Percentiles rank a stretch among this genome's conserved stretches.
Conservation (phyloP, 2,797 vertebrate species). For the Onychomys leucogaster region DNA sequence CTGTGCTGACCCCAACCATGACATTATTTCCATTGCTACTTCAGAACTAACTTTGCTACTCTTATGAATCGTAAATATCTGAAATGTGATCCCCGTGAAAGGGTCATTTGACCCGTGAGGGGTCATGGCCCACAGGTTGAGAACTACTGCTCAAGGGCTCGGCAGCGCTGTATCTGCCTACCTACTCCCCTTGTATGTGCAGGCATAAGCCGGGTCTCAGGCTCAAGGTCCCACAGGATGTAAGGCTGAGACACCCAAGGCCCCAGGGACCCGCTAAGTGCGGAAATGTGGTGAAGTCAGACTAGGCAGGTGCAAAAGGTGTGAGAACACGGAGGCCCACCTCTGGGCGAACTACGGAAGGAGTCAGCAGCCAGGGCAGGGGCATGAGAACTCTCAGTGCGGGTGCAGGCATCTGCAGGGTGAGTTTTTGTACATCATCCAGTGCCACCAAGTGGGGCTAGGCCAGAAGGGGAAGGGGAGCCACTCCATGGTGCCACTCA, state of each 20-base stretch:
- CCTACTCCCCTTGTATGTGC: background rate
- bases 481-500: background rate
- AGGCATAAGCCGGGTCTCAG: slow-evolving; percentile 37
- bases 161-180: background rate
- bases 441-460: background rate
- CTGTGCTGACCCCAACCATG: background rate
- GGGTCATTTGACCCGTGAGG: background rate
- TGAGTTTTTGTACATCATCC: background rate
- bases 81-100: background rate
- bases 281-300: slow-evolving; percentile 58
- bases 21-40: background rate
- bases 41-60: background rate
- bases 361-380: background rate
- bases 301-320: slow-evolving; percentile 52
- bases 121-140: background rate
- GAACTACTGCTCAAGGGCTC: background rate
- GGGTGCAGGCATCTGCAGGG: background rate
- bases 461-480: background rate
- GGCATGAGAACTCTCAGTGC: background rate
- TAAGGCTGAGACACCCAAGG: slow-evolving; percentile 57
- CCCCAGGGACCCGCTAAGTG: slow-evolving; percentile 62
- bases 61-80: background rate
- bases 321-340: background rate
- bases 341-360: background rate
- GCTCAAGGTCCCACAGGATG: slow-evolving; percentile 77